These are phyloP conservation scores for Limanda limanda DNA, from an alignment of 2,113 vertebrate genomes.

Conservation along the genomic window DNA sequence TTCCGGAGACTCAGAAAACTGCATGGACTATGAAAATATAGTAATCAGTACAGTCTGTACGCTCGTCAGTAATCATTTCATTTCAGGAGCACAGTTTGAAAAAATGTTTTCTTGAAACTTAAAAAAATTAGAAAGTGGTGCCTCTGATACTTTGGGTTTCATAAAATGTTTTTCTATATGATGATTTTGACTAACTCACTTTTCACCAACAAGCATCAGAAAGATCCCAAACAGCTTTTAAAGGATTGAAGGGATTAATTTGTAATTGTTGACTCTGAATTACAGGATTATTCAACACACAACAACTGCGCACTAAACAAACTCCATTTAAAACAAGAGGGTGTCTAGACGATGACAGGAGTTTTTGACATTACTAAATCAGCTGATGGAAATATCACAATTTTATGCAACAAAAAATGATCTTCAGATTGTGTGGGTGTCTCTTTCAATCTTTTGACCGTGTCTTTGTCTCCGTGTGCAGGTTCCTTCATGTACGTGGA, in stretches of 20 bases:
- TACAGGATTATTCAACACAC: neutral
- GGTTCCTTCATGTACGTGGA: conserved; percentile 99
- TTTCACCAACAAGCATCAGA: neutral
- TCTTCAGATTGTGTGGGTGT: no score
- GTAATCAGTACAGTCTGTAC: neutral
- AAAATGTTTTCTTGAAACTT: no score
- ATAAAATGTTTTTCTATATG: no score
- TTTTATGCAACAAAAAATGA: no score
- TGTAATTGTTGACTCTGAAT: neutral
- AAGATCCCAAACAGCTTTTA: neutral
- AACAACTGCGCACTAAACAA: neutral
- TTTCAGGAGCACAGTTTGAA: no score
- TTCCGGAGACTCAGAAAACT: conserved; percentile 2
- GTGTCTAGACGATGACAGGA: neutral
- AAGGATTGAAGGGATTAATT: neutral
- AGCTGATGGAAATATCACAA: no score
- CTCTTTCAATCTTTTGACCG: neutral
- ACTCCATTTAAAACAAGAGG: neutral
- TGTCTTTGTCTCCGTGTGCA: conserved; percentile 57
- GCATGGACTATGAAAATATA: neutral
- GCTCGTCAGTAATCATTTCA: no score
- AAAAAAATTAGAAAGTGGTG: no score
- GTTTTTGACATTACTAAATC: no score
- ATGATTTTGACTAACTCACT: neutral
- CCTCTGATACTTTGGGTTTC: no score